These are phyloP conservation scores for Neofelis nebulosa DNA, from an alignment of 2,113 vertebrate genomes.

Conservation along the genomic window DNA sequence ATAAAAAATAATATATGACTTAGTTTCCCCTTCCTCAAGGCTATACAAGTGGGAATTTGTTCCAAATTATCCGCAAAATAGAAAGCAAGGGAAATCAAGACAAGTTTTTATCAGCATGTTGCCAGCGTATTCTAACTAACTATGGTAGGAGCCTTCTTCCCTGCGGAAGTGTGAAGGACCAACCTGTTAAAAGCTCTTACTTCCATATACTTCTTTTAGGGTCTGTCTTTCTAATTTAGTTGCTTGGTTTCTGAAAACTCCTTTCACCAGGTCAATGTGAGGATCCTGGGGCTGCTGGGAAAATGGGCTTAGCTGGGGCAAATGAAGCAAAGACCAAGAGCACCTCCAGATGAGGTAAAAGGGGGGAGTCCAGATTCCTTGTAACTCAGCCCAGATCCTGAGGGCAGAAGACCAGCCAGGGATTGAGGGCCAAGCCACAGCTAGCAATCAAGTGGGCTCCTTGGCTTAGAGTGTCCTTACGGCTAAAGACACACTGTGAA, in stretches of 20 bases:
- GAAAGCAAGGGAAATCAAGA: neutral
- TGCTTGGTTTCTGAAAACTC: neutral
- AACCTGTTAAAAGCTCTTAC: neutral
- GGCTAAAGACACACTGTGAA: neutral
- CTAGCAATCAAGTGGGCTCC: no score
- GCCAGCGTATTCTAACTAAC: neutral
- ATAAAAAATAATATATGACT: neutral
- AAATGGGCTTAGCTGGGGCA: neutral
- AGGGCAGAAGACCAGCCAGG: neutral
- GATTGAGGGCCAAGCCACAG: neutral
- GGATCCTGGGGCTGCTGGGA: neutral
- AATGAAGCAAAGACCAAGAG: neutral
- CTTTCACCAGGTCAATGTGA: neutral
- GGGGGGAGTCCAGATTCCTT: neutral
- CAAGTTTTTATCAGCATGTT: neutral
- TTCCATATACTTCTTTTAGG: neutral
- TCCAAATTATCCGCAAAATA: neutral
- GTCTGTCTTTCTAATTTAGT: neutral
- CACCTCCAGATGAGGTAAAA: neutral
- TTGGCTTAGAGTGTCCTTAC: neutral
- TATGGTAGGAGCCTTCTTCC: neutral
- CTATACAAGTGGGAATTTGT: neutral
- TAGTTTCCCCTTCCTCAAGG: neutral
- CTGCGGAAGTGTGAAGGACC: neutral
- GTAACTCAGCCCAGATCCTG: neutral